phyloP scores from a whole-genome alignment of 2,113 vertebrate species.

The Alligator mississippiensis region DNA sequence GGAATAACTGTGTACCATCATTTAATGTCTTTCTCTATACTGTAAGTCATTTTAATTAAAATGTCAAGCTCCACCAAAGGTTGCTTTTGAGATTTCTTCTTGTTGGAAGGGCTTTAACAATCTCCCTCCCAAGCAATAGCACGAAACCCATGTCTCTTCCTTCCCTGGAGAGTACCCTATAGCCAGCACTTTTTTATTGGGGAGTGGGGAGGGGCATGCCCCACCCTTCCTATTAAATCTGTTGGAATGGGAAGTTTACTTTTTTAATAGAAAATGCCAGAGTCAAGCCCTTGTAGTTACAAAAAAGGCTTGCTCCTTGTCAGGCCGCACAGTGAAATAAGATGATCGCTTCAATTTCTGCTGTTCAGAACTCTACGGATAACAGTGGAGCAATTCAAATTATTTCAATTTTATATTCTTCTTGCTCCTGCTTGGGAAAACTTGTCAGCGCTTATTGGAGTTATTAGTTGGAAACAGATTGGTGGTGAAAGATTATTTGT shows the following conservation, averaged over 20 bases:
- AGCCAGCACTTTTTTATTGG: no score
- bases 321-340: no score
- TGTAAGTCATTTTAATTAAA: background rate
- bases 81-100: background rate
- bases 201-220: background rate
- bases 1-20: background rate
- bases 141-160: background rate
- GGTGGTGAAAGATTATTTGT: background rate
- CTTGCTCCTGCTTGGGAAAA: background rate
- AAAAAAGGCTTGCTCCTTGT: background rate
- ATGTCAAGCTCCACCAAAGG: rapidly evolving
- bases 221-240: background rate
- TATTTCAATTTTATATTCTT: rapidly evolving
- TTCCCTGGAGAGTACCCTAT: background rate
- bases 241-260: background rate
- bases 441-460: background rate
- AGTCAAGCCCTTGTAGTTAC: background rate
- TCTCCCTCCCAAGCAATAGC: background rate
- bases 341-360: background rate
- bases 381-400: background rate
- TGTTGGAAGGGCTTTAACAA: background rate
- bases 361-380: background rate
- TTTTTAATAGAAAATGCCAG: background rate
- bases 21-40: background rate
- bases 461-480: background rate